Evolutionary conservation across 2,797 vertebrate species (phyloP).

Genomic region (Syngnathus acus): DNA sequence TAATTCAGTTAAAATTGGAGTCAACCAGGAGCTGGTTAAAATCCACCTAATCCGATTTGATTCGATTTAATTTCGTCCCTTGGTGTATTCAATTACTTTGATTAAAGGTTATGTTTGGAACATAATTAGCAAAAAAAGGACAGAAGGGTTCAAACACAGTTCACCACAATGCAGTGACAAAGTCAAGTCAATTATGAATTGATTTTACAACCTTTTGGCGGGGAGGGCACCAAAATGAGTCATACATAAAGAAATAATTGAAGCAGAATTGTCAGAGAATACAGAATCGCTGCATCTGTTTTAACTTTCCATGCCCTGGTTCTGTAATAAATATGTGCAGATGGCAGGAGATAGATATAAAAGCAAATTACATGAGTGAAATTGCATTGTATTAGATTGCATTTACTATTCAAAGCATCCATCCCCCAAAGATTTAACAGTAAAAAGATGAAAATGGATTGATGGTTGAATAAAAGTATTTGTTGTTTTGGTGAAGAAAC

Average conservation of each 20-base stretch:
- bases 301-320: background rate
- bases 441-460: too few relatives aligned
- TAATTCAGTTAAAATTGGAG: constrained; percentile 36
- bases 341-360: background rate
- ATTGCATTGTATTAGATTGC: background rate
- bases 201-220: background rate
- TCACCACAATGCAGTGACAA: constrained; percentile 14
- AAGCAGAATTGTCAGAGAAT: background rate
- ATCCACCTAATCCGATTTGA: constrained; percentile 35
- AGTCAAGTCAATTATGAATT: constrained; percentile 28
- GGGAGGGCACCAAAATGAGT: background rate
- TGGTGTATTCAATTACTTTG: constrained; percentile 46
- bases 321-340: too few relatives aligned
- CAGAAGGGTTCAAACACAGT: constrained; percentile 28
- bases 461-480: too few relatives aligned
- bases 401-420: background rate
- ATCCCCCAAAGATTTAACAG: too few relatives aligned
- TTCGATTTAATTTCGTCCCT: constrained; percentile 26
- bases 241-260: background rate
- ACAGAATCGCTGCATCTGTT: background rate
- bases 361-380: background rate
- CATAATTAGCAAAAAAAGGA: constrained; percentile 32
- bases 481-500: too few relatives aligned
- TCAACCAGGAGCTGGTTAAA: constrained; percentile 28
- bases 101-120: constrained; percentile 34